Percentiles rank a stretch among this genome's conserved stretches.
These are phyloP conservation scores for Tiliacea aurago DNA, from an alignment of 2,888 invertebrate genomes.

Conservation along the genomic window DNA sequence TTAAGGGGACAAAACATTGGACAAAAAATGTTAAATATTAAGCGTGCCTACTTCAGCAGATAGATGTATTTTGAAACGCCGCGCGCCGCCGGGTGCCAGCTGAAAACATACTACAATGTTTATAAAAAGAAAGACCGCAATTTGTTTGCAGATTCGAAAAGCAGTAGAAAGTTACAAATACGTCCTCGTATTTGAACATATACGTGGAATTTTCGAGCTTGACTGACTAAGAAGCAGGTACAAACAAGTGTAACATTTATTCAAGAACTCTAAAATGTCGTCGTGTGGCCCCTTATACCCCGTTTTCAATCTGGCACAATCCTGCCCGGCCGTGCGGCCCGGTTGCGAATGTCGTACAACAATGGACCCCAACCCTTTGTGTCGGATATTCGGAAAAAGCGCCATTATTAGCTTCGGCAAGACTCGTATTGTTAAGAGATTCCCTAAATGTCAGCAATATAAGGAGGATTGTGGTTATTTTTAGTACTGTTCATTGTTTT, in stretches of 20 bases:
- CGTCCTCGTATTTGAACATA: no score
- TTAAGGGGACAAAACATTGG: not conserved
- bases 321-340: slow-evolving; percentile 7
- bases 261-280: not conserved
- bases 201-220: no score
- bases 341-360: slow-evolving; percentile 38
- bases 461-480: slow-evolving; percentile 17
- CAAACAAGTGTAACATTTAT: not conserved
- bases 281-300: not conserved
- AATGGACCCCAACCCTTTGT: slow-evolving; percentile 57
- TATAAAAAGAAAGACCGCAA: no score
- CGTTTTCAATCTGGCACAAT: slow-evolving; percentile 18
- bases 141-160: no score
- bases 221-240: no score
- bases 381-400: slow-evolving; percentile 42
- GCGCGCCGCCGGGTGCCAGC: no score
- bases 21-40: no score
- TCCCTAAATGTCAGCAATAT: slow-evolving; percentile 23
- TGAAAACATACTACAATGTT: no score
- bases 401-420: slow-evolving; percentile 46
- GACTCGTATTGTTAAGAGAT: slow-evolving; percentile 49
- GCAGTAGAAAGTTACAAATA: no score
- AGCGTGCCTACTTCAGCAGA: no score
- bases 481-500: slow-evolving; percentile 40
- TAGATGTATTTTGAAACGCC: no score